Evolutionary conservation across 2,113 vertebrate genomes (phyloP).

Genomic region (Mellivora capensis): DNA sequence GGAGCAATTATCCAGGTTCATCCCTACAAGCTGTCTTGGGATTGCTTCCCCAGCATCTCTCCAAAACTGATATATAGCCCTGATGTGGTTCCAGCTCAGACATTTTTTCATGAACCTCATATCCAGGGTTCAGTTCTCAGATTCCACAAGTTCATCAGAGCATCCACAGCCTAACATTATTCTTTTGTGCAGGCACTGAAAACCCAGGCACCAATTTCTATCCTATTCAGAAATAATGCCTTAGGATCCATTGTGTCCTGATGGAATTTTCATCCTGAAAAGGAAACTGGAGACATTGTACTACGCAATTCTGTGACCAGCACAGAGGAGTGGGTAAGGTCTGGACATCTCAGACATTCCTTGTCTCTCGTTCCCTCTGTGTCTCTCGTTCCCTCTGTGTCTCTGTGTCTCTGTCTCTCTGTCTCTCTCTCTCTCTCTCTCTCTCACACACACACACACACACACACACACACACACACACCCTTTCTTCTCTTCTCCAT

Average conservation of each 20-base stretch:
- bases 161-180: not conserved
- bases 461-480: not conserved
- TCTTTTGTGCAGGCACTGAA: not conserved
- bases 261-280: not conserved
- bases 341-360: not conserved
- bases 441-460: too few relatives aligned
- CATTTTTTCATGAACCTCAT: not conserved
- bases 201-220: not conserved
- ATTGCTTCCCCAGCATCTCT: not conserved
- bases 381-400: too few relatives aligned
- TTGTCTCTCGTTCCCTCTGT: not conserved
- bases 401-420: too few relatives aligned
- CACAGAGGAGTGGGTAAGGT: not conserved
- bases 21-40: constrained; percentile 8
- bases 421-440: too few relatives aligned
- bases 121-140: not conserved
- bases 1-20: constrained; percentile 19
- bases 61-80: constrained; percentile 10
- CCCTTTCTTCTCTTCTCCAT: not conserved
- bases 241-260: not conserved
- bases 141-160: not conserved
- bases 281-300: not conserved
- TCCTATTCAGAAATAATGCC: not conserved
- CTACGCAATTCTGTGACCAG: not conserved
- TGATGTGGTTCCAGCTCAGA: not conserved